These are phyloP conservation scores for Noctua pronuba DNA, from an alignment of 2,888 invertebrate species.

Conservation along the genomic window DNA sequence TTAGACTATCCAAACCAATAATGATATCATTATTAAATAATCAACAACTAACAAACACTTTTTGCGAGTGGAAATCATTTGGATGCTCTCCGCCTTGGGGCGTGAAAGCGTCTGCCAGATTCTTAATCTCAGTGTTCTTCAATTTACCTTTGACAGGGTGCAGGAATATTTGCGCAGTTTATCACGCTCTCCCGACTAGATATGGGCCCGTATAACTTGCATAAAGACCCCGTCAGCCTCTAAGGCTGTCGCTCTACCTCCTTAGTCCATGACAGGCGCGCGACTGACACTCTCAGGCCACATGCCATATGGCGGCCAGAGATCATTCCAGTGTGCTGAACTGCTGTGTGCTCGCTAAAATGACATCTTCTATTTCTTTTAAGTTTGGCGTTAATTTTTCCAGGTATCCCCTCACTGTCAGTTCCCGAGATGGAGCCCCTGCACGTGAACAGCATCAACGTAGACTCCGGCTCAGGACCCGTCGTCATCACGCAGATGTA, in stretches of 20 bases:
- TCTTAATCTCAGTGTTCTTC: background rate
- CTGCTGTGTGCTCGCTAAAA: background rate
- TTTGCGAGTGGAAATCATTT: background rate
- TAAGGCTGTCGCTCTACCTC: background rate
- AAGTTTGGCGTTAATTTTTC: background rate
- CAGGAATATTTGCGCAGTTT: background rate
- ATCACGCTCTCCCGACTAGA: background rate
- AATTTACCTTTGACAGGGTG: background rate
- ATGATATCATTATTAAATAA: constrained; percentile 39
- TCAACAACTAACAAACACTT: background rate
- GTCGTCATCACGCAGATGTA: constrained; percentile 92
- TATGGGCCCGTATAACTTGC: background rate
- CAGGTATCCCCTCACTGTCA: constrained; percentile 91
- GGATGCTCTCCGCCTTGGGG: background rate
- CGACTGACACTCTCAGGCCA: background rate
- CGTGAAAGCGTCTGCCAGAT: background rate
- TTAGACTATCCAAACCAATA: background rate
- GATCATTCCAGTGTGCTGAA: background rate
- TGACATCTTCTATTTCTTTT: background rate
- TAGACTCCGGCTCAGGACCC: constrained; percentile 91
- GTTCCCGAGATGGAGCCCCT: constrained; percentile 92
- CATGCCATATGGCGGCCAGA: background rate
- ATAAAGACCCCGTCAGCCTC: background rate
- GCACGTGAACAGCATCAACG: constrained; percentile 89
- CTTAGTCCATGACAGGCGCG: background rate